Conservation (phyloP, 2,888 invertebrate species). For the Nomada lathburiana region DNA sequence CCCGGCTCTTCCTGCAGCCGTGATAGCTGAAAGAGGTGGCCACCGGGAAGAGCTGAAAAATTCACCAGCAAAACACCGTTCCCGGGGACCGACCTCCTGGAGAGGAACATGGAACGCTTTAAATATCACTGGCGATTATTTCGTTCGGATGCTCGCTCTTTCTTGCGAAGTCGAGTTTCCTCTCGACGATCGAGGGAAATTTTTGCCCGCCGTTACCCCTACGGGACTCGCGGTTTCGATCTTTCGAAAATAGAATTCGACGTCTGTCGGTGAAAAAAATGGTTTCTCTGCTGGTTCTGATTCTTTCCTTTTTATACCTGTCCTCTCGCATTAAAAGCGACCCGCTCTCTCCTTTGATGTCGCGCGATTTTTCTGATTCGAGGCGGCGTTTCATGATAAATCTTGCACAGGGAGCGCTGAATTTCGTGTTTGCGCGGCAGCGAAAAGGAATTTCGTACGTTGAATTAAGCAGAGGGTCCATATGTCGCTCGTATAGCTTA, state of each 20-base stretch:
- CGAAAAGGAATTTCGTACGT: slow-evolving; percentile 12
- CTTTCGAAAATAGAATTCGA: background rate
- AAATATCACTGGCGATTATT: slow-evolving; percentile 58
- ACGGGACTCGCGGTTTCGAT: background rate
- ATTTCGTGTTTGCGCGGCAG: slow-evolving; percentile 17
- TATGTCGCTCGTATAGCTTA: background rate
- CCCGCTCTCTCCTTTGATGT: slow-evolving; percentile 31
- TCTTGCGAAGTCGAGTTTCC: slow-evolving; percentile 15
- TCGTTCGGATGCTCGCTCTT: slow-evolving; percentile 17
- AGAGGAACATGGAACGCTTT: slow-evolving; percentile 46
- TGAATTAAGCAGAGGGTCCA: slow-evolving; percentile 16
- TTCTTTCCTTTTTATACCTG: background rate
- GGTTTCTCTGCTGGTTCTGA: background rate
- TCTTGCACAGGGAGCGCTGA: slow-evolving; percentile 21
- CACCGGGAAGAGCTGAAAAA: slow-evolving; percentile 56
- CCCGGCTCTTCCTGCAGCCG: slow-evolving; percentile 53
- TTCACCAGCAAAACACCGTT: slow-evolving; percentile 61
- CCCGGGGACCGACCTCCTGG: slow-evolving; percentile 25
- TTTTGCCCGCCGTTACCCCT: background rate
- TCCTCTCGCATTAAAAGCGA: slow-evolving; percentile 7
- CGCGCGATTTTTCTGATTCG: background rate
- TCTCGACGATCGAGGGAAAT: background rate
- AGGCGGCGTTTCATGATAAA: slow-evolving; percentile 19
- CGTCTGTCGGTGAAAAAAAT: slow-evolving; percentile 1
- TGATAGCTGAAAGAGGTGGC: slow-evolving; percentile 56